A percentile compares a stretch with the other conserved stretches of the same genome.
Evolutionary conservation across 2,888 invertebrate species (phyloP).

Genomic region (Dorcus parallelipipedus): DNA sequence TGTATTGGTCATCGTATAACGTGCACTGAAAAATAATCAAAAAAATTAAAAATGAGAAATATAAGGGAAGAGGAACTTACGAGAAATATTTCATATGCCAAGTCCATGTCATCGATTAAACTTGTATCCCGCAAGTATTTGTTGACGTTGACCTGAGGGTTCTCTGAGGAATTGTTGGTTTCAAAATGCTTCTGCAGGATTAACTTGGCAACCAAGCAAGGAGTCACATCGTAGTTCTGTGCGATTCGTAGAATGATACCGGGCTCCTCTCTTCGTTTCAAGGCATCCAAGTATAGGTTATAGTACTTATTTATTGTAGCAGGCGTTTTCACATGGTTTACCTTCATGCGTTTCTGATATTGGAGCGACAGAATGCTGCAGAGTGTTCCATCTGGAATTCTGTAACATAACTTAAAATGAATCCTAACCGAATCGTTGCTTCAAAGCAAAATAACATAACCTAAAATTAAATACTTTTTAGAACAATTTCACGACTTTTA

Average conservation of each 20-base stretch:
- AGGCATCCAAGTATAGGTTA: constrained; percentile 49
- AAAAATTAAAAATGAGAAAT: constrained; percentile 14
- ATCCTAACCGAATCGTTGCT: neutral
- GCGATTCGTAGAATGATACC: constrained; percentile 63
- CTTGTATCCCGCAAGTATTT: constrained; percentile 67
- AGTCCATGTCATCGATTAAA: constrained; percentile 65
- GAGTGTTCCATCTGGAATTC: constrained; percentile 59
- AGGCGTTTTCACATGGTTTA: constrained; percentile 59
- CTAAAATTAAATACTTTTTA: constrained; percentile 1
- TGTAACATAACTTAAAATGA: constrained; percentile 31
- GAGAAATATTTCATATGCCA: constrained; percentile 73
- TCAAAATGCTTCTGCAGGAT: constrained; percentile 55
- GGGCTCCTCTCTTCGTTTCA: constrained; percentile 49
- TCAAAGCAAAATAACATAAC: no score
- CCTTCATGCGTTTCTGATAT: constrained; percentile 63
- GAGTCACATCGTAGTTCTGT: constrained; percentile 52
- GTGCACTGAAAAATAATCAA: constrained; percentile 60
- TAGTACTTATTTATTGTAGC: constrained; percentile 50
- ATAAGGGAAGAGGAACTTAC: constrained; percentile 48
- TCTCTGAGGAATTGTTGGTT: constrained; percentile 28
- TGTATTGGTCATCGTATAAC: constrained; percentile 80
- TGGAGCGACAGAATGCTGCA: constrained; percentile 69
- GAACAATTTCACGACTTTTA: no score
- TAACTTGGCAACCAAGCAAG: constrained; percentile 58
- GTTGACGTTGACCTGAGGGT: constrained; percentile 48